Percentiles rank a stretch among this genome's conserved stretches.
Evolutionary conservation across 2,113 vertebrate species (phyloP).

Genomic region (Phyllostomus hastatus): DNA sequence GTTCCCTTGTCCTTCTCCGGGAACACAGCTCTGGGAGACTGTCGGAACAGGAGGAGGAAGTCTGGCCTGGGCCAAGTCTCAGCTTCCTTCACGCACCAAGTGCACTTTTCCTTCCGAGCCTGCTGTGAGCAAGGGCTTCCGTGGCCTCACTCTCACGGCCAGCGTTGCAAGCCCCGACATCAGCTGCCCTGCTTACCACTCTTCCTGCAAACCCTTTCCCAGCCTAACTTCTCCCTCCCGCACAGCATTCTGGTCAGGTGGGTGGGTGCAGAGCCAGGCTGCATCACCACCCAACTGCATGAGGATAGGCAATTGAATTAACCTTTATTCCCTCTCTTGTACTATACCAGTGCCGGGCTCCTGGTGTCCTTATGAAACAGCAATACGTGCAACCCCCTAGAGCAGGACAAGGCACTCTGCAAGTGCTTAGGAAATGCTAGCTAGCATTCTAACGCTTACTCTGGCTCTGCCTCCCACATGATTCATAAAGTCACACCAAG

Average conservation of each 20-base stretch:
- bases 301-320: background rate
- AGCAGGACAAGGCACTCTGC: background rate
- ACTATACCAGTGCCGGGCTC: background rate
- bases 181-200: background rate
- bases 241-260: background rate
- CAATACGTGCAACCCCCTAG: fast-evolving
- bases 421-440: background rate
- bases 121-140: background rate
- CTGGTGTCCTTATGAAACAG: background rate
- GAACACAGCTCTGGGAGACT: background rate
- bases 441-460: fast-evolving
- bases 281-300: background rate
- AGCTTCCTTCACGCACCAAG: background rate
- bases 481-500: background rate
- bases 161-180: fast-evolving
- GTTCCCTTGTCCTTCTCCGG: background rate
- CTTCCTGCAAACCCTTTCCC: background rate
- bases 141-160: background rate
- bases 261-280: background rate
- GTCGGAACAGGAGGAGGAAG: background rate
- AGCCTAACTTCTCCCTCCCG: background rate
- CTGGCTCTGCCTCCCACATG: background rate
- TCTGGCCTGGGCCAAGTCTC: background rate
- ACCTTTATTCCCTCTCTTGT: background rate
- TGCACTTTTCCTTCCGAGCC: fast-evolving